These are phyloP conservation scores for Chloroceryle inda DNA, from an alignment of 2,797 vertebrate genomes.

Conservation along the genomic window DNA sequence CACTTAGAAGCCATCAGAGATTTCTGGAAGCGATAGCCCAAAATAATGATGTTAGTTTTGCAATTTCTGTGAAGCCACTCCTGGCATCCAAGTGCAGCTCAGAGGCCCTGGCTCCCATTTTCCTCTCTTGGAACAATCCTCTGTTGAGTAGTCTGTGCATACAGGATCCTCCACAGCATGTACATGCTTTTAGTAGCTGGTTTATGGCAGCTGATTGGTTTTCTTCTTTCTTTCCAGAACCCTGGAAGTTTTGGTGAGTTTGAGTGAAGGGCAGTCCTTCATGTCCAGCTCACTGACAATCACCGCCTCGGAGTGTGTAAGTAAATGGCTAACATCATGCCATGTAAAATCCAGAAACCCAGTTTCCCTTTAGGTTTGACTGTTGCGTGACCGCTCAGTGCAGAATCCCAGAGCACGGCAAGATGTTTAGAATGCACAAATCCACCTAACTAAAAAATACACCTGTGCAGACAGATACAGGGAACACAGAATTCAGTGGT, in stretches of 20 bases:
- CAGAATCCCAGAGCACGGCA: neutral
- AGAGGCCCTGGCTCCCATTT: neutral
- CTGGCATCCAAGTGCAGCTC: neutral
- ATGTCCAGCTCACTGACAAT: constrained; percentile 88
- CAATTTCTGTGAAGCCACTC: neutral
- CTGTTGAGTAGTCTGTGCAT: neutral
- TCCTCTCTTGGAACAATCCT: neutral
- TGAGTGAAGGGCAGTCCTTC: constrained; percentile 89
- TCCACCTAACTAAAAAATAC: neutral
- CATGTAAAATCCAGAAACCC: neutral
- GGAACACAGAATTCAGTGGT: too few relatives aligned
- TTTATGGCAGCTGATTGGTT: neutral
- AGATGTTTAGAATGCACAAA: neutral
- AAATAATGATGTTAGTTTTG: neutral
- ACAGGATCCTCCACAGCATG: rapidly evolving
- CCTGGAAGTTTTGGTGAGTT: constrained; percentile 92
- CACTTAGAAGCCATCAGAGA: neutral
- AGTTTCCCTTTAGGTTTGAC: neutral
- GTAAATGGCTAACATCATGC: constrained; percentile 68
- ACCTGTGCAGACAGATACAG: neutral
- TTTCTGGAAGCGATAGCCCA: neutral
- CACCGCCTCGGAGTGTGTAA: constrained; percentile 93
- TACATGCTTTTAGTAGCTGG: neutral
- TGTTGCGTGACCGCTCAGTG: neutral
- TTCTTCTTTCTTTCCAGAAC: constrained; percentile 80